Evolutionary conservation across 2,797 vertebrate genomes (phyloP).

Genomic region (Mus minutoides): DNA sequence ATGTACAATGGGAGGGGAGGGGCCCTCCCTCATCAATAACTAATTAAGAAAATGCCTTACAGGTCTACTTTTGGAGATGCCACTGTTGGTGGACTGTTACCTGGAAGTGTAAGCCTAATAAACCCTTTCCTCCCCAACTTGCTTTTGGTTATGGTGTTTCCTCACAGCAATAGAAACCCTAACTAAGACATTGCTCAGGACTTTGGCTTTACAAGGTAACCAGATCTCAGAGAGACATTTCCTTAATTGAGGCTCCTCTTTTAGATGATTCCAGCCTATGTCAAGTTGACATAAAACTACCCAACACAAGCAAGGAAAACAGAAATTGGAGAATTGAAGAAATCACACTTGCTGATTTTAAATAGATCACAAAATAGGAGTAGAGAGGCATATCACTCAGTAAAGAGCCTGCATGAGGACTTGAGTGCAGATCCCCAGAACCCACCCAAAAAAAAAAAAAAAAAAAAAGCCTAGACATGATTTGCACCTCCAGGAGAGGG

Average conservation of each 20-base stretch:
- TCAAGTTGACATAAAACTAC: neutral
- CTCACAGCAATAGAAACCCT: neutral
- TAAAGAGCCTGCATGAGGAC: neutral
- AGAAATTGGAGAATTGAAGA: neutral
- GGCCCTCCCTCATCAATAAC: neutral
- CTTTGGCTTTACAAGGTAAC: neutral
- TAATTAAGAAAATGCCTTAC: neutral
- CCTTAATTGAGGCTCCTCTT: neutral
- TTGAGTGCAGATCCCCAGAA: neutral
- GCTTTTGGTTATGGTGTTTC: neutral
- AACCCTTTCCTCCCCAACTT: neutral
- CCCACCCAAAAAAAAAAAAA: too few species aligned
- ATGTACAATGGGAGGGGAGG: too few species aligned
- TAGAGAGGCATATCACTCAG: neutral
- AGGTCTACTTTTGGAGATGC: neutral
- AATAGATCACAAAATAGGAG: neutral
- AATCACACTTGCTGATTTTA: neutral
- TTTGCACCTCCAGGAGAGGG: neutral
- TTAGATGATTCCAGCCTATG: neutral
- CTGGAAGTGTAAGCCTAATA: neutral
- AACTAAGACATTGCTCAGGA: neutral
- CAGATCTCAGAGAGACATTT: neutral
- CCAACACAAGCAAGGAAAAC: neutral
- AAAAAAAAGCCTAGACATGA: too few species aligned
- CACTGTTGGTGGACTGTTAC: neutral